Conservation (phyloP, 2,797 vertebrate species). For the Tragopan temminckii region DNA sequence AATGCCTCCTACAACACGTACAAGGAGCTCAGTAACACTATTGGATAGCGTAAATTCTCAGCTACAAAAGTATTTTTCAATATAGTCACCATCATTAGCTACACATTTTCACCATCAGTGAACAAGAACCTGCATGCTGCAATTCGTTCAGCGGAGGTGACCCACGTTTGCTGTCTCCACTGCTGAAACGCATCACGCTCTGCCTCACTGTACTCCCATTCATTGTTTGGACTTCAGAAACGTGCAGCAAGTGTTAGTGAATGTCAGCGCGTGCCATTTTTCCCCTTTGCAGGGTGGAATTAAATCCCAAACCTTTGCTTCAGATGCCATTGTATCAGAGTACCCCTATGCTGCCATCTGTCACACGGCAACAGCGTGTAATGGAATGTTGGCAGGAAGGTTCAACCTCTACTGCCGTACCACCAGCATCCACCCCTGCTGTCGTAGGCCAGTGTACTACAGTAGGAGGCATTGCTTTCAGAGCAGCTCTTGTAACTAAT, state of each 20-base stretch:
- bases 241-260: background rate
- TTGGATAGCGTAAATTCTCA: background rate
- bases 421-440: background rate
- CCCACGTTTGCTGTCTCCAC: background rate
- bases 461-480: background rate
- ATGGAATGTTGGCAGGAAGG: background rate
- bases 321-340: background rate
- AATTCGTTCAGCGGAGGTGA: background rate
- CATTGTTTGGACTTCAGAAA: background rate
- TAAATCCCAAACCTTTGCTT: background rate
- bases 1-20: background rate
- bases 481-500: background rate
- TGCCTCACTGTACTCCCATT: background rate
- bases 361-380: background rate
- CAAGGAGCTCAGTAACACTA: background rate
- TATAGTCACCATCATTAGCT: background rate
- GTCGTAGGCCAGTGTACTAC: too few relatives aligned
- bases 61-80: background rate
- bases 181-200: background rate
- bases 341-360: background rate
- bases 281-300: background rate
- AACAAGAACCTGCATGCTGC: background rate
- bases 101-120: too few relatives aligned
- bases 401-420: background rate
- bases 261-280: background rate